Evolutionary conservation across 2,113 vertebrate species (phyloP), one percentile per base, ranked within the genome.

Genomic region (Petroica traversi): DNA sequence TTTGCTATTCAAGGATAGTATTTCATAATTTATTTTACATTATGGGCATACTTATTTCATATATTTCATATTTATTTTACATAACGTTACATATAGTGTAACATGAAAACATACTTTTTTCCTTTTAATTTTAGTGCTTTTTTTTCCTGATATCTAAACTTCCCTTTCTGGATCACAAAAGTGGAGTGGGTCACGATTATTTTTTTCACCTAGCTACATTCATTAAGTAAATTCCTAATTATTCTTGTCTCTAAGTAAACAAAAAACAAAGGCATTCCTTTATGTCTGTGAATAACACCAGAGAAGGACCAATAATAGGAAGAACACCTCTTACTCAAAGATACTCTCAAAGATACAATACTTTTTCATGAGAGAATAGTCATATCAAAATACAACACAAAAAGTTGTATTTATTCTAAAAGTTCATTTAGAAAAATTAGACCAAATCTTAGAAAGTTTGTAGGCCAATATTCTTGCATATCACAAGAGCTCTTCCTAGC

Each of bases 151-250:
- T 79, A 94, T 57, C 49, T 59, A 84, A 62, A 95, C 92, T 95
- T 89, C 68, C 57, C 64, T 96, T 94, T 97, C 77, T 96, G 58
- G 85, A 83, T 91, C 71, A 85, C 29, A 85, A n/a, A n/a, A n/a
- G n/a, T n/a, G n/a, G n/a, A n/a, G n/a, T n/a, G n/a, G n/a, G n/a
- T n/a, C n/a, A n/a, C n/a, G n/a, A n/a, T n/a, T n/a, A 73, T 95
- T 96, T 95, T 95, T 78, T 95, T 97, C 93, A 96, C 86, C 88
- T 92, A 72, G 62, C 31, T 91, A 80, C 78, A 63, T 85, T 93
- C 72, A 88, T 95, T 96, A 97, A 95, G 74, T 76, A 93, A 91
- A 91, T 89, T 95, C 69, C 24, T 96, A 97, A 96, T 93, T 94
- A 95, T 79, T 96, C 64, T 88, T 11, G 13, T 92, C 61, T 92